phyloP scores from a whole-genome alignment of 2,888 invertebrate genomes.

The Patella ulyssiponensis region DNA sequence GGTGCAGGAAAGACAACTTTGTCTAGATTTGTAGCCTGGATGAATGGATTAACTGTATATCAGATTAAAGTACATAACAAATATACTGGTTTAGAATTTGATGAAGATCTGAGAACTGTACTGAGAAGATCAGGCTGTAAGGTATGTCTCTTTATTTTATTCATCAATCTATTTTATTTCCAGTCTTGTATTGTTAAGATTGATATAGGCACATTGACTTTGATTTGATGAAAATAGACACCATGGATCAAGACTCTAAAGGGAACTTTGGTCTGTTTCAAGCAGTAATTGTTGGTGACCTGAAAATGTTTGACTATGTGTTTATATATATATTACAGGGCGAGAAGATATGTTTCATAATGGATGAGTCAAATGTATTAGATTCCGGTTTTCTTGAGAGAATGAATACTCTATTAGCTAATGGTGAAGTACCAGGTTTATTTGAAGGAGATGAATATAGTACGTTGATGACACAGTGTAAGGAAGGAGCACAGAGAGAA shows the following conservation, averaged over 20 bases:
- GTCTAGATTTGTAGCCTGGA: constrained; percentile 99
- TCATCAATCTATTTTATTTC: no score
- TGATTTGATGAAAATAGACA: no score
- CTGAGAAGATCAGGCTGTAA: constrained; percentile 76
- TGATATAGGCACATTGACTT: no score
- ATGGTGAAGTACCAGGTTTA: constrained; percentile 87
- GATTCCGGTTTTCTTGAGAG: constrained; percentile 99
- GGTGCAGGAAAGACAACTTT: constrained; percentile 99
- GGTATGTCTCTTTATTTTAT: constrained; percentile 46
- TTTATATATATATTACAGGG: constrained; percentile 79
- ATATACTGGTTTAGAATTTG: constrained; percentile 98
- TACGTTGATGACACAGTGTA: constrained; percentile 99
- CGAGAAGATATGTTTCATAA: constrained; percentile 98
- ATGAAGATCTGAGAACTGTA: constrained; percentile 90
- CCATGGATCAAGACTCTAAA: no score
- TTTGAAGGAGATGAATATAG: constrained; percentile 93
- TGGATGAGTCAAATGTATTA: constrained; percentile 98
- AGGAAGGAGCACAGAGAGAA: constrained; percentile 97
- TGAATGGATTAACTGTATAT: constrained; percentile 99
- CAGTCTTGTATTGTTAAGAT: no score
- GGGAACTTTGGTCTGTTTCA: no score
- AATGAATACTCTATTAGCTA: constrained; percentile 98
- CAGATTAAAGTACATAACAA: constrained; percentile 99
- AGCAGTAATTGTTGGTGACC: no score
- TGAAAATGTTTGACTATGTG: no score